A percentile compares a stretch with the other conserved stretches of the same genome.
phyloP scores from a whole-genome alignment of 2,888 invertebrate species.

The Archips crataeganus region DNA sequence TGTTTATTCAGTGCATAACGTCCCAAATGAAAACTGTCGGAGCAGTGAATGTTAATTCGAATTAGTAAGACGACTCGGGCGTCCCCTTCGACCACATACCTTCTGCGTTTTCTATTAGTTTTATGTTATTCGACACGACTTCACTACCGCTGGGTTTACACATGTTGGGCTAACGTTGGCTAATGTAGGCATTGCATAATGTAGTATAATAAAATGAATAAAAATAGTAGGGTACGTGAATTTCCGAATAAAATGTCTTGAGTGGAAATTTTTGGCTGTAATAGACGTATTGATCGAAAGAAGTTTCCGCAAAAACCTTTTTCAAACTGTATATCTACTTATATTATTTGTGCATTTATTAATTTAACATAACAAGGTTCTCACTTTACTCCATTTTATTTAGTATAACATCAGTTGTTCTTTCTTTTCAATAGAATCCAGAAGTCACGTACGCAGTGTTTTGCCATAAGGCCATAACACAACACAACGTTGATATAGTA shows the following conservation, averaged over 20 bases:
- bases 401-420: neutral
- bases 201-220: neutral
- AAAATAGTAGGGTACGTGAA: neutral
- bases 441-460: conserved; percentile 18
- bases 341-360: no score
- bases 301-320: neutral
- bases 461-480: conserved; percentile 1
- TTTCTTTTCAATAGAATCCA: conserved; percentile 15
- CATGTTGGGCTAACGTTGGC: neutral
- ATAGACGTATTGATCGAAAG: no score
- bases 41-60: conserved; percentile 39
- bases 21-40: conserved; percentile 11
- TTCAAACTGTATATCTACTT: neutral
- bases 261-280: no score
- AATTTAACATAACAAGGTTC: neutral
- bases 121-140: conserved; percentile 28
- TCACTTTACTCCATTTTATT: neutral
- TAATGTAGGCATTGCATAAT: neutral
- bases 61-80: conserved; percentile 37
- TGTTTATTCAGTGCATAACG: conserved; percentile 24
- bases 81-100: conserved; percentile 27
- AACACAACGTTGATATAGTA: conserved; percentile 17
- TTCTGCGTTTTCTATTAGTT: conserved; percentile 28
- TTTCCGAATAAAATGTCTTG: neutral
- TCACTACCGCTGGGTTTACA: neutral